phyloP scores from a whole-genome alignment of 2,888 invertebrate genomes.

The Kuschelorhynchus macadamiae region DNA sequence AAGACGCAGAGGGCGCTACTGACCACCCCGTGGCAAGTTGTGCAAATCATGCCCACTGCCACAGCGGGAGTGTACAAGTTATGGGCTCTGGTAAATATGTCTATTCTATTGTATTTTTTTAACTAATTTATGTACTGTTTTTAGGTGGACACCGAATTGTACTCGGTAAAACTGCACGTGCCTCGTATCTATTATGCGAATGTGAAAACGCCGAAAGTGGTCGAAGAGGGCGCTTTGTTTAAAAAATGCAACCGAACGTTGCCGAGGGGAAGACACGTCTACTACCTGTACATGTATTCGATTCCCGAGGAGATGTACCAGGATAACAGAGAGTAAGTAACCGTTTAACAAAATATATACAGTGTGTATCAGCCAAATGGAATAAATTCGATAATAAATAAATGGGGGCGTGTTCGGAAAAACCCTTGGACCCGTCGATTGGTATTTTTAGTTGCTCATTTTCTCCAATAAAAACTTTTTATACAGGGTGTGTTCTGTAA shows the following conservation, averaged over 20 bases:
- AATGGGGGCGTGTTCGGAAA: too few species aligned
- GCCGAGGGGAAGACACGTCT: slow-evolving; percentile 87
- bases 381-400: too few species aligned
- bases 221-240: slow-evolving; percentile 79
- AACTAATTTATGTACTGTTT: too few species aligned
- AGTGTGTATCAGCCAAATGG: too few species aligned
- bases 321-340: slow-evolving; percentile 79
- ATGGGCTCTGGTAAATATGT: slow-evolving; percentile 84
- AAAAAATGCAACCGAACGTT: slow-evolving; percentile 86
- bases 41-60: slow-evolving; percentile 78
- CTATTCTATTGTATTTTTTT: too few species aligned
- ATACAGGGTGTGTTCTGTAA: too few species aligned
- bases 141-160: slow-evolving; percentile 74
- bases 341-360: too few species aligned
- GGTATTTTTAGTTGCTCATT: too few species aligned
- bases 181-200: slow-evolving; percentile 97
- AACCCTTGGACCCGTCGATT: too few species aligned
- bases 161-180: slow-evolving; percentile 82
- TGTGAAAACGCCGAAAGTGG: slow-evolving; percentile 79
- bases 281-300: slow-evolving; percentile 90
- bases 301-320: slow-evolving; percentile 89
- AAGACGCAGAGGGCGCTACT: slow-evolving; percentile 85
- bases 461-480: too few species aligned
- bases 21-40: slow-evolving; percentile 92
- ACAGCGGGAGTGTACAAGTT: slow-evolving; percentile 88